Evolutionary conservation across 2,888 invertebrate species (phyloP).

Genomic region (Eupithecia exiguata): DNA sequence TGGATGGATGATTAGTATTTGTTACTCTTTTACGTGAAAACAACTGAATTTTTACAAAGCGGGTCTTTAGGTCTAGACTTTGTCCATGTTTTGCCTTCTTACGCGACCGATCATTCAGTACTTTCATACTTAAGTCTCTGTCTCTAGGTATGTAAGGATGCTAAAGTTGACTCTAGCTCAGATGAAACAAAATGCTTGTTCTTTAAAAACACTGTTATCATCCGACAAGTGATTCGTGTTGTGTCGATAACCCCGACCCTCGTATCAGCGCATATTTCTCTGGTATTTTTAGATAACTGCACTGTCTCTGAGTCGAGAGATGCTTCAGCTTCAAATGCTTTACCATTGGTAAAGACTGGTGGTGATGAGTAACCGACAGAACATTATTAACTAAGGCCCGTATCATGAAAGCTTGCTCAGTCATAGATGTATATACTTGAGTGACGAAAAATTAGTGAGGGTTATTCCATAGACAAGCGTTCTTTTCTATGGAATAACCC

Average conservation of each 20-base stretch:
- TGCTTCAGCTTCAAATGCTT: slow-evolving; percentile 18
- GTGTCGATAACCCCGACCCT: slow-evolving; percentile 41
- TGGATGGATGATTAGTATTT: background rate
- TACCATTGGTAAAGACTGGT: background rate
- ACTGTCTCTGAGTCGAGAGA: slow-evolving; percentile 20
- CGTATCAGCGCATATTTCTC: slow-evolving; percentile 34
- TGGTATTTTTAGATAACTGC: slow-evolving; percentile 41
- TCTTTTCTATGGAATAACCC: too few species aligned
- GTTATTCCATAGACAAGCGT: too few species aligned
- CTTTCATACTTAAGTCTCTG: background rate
- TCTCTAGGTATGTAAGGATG: background rate
- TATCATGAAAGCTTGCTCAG: too few species aligned
- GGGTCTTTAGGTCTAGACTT: background rate
- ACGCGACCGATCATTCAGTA: slow-evolving; percentile 1
- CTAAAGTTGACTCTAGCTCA: background rate
- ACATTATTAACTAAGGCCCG: background rate
- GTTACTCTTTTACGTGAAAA: background rate
- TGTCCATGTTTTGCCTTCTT: background rate
- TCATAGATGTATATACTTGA: too few species aligned
- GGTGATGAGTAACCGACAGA: background rate
- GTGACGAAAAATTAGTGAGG: too few species aligned
- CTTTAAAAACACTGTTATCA: slow-evolving; percentile 13
- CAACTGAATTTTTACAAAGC: background rate
- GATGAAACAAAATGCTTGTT: background rate
- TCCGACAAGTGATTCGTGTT: slow-evolving; percentile 29